phyloP scores from a whole-genome alignment of 2,113 vertebrate genomes.

The Polypterus bichir region DNA sequence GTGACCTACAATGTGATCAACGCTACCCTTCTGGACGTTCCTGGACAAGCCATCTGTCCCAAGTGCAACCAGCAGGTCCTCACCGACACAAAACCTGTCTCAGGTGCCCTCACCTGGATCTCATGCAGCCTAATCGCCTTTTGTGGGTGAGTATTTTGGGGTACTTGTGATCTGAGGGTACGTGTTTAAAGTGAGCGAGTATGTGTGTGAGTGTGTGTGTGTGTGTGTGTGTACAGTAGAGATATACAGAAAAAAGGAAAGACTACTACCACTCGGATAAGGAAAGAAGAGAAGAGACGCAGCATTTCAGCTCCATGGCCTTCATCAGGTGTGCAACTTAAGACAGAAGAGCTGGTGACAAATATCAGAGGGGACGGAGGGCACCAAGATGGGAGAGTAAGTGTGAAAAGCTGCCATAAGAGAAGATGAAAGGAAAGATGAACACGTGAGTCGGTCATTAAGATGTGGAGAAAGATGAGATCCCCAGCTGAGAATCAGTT shows the following conservation, averaged over 20 bases:
- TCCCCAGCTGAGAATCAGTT: no score
- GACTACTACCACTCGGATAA: not conserved
- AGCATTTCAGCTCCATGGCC: not conserved
- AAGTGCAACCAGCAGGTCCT: constrained; percentile 25
- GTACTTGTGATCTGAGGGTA: no score
- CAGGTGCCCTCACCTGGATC: constrained; percentile 30
- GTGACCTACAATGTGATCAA: constrained; percentile 23
- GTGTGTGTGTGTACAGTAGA: not conserved
- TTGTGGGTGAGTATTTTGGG: constrained; percentile 24
- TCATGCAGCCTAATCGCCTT: constrained; percentile 13
- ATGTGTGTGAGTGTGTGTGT: no score
- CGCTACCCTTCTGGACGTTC: not conserved
- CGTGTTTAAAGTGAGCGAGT: no score
- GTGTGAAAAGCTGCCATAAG: not conserved
- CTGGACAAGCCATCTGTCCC: constrained; percentile 32
- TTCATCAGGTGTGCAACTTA: not conserved
- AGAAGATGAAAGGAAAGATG: not conserved
- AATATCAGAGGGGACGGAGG: not conserved
- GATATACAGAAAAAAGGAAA: not conserved
- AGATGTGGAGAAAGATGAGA: no score
- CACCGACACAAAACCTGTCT: constrained; percentile 15
- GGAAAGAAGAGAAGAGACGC: not conserved
- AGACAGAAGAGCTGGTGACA: no score
- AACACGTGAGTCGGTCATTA: no score
- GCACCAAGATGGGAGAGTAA: not conserved